Conservation (phyloP, 2,888 invertebrate genomes). For the Lamellibrachia columna region DNA sequence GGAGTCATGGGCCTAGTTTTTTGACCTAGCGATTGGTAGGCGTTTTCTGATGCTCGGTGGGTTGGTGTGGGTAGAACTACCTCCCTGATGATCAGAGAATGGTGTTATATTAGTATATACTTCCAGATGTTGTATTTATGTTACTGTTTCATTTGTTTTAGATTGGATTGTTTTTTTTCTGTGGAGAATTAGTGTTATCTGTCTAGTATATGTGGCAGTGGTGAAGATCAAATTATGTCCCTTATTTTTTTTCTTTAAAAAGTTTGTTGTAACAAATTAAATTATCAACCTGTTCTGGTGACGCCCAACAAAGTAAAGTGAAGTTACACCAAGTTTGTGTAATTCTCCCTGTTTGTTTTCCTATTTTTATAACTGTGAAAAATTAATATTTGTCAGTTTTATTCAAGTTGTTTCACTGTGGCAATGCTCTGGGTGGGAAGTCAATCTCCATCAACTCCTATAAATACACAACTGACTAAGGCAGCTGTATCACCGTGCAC, state of each 20-base stretch:
- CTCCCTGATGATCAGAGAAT: neutral
- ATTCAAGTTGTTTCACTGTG: neutral
- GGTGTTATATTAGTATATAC: neutral
- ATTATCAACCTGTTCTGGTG: neutral
- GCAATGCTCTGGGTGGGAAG: neutral
- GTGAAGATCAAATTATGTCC: neutral
- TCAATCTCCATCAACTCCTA: neutral
- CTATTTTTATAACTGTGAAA: neutral
- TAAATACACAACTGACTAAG: slow-evolving; percentile 11
- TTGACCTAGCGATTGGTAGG: neutral
- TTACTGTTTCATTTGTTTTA: too few species aligned
- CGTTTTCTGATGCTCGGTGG: neutral
- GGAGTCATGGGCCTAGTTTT: neutral
- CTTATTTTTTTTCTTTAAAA: neutral
- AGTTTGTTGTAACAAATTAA: neutral
- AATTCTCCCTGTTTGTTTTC: neutral
- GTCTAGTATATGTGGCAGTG: neutral
- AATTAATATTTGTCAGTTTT: neutral
- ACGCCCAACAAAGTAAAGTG: neutral
- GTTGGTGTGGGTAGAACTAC: neutral
- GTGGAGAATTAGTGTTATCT: neutral
- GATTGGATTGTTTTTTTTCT: neutral
- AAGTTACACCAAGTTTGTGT: neutral
- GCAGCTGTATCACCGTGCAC: neutral
- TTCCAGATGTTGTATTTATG: neutral